Evolutionary conservation across 2,797 vertebrate species (phyloP).

Genomic region (Ibycter americanus): DNA sequence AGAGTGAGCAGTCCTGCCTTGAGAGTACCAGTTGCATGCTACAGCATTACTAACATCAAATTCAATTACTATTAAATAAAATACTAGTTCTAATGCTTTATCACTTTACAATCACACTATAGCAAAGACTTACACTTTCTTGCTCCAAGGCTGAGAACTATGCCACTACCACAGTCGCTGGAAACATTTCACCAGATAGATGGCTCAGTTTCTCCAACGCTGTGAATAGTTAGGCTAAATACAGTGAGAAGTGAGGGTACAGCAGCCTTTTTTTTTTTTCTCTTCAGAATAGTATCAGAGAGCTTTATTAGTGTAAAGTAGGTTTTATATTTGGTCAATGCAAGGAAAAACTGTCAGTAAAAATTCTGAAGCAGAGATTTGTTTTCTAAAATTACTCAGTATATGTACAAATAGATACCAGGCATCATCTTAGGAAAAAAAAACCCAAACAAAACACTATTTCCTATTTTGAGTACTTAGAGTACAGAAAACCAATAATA

Average conservation of each 20-base stretch:
- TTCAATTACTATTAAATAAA: neutral
- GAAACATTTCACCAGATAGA: neutral
- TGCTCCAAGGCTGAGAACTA: slow-evolving; percentile 22
- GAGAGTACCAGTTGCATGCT: neutral
- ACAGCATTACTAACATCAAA: neutral
- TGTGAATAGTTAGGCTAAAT: neutral
- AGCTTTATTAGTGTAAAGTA: slow-evolving; percentile 32
- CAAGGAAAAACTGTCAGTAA: slow-evolving; percentile 64
- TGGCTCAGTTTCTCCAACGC: slow-evolving; percentile 46
- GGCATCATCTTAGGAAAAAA: neutral
- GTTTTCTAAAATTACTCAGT: slow-evolving; percentile 62
- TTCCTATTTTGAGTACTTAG: slow-evolving; percentile 76
- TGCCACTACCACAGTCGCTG: slow-evolving; percentile 26
- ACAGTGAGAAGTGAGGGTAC: neutral
- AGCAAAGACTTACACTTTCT: neutral
- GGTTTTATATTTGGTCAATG: slow-evolving; percentile 74
- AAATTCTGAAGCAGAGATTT: slow-evolving; percentile 16
- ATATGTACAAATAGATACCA: slow-evolving; percentile 74
- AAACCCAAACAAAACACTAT: slow-evolving; percentile 54
- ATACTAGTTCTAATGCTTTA: neutral
- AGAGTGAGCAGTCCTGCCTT: neutral
- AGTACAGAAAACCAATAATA: slow-evolving; percentile 70
- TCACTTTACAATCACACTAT: neutral
- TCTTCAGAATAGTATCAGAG: slow-evolving; percentile 13
- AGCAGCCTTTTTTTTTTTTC: neutral